These are phyloP conservation scores for Formica exsecta DNA, from an alignment of 1,140 invertebrate genomes.

Conservation along the genomic window DNA sequence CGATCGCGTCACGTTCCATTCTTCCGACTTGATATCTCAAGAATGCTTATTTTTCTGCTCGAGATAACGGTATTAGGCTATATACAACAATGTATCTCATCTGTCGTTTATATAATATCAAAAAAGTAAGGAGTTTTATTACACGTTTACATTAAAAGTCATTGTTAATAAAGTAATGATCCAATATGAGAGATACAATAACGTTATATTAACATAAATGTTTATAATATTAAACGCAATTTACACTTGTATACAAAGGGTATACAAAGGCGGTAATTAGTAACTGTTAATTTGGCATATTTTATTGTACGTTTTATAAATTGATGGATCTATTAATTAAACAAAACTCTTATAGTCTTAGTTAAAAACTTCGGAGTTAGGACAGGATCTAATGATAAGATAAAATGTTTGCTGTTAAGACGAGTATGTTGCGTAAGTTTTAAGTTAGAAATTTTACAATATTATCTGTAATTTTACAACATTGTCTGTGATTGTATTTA, in stretches of 20 bases:
- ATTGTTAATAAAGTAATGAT: neutral
- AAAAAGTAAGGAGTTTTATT: neutral
- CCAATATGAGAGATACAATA: neutral
- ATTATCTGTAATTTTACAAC: neutral
- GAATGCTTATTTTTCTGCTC: neutral
- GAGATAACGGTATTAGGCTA: neutral
- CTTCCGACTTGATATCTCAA: conserved; percentile 11
- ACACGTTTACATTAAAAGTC: conserved; percentile 14
- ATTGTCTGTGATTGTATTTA: neutral
- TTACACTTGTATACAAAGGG: neutral
- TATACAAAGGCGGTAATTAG: neutral
- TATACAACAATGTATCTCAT: neutral
- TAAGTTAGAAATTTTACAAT: neutral
- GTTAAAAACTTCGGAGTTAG: neutral
- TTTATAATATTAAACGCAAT: neutral
- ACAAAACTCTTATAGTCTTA: neutral
- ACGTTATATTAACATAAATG: neutral
- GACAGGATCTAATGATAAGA: neutral
- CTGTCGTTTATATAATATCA: neutral
- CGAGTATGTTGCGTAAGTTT: neutral
- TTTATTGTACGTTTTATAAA: conserved; percentile 2
- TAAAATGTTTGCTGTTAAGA: neutral
- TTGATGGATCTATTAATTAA: conserved; percentile 38
- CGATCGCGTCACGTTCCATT: conserved; percentile 11
- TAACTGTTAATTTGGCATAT: neutral